Evolutionary conservation across 1,140 invertebrate genomes (phyloP).

Genomic region (Calycopis cecrops): DNA sequence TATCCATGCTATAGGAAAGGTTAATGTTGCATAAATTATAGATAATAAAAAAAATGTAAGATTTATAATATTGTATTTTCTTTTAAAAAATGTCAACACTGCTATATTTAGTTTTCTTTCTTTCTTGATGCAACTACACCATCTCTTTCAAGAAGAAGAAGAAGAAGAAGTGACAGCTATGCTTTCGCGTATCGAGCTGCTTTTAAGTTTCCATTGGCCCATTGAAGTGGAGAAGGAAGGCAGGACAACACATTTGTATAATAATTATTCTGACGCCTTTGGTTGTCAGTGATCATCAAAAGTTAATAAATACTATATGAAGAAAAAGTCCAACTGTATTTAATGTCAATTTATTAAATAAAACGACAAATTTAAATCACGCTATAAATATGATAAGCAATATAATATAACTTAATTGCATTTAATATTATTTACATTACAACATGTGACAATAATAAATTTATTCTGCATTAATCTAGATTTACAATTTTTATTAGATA

Average conservation of each 20-base stretch:
- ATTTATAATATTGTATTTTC: constrained; percentile 12
- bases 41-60: too few relatives aligned
- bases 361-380: background rate
- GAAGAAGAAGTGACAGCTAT: too few relatives aligned
- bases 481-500: constrained; percentile 1
- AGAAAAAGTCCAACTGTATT: background rate
- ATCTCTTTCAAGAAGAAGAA: too few relatives aligned
- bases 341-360: constrained; percentile 18
- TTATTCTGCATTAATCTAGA: background rate
- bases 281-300: background rate
- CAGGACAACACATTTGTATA: background rate
- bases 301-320: constrained; percentile 1
- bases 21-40: constrained; percentile 41
- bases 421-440: constrained; percentile 1
- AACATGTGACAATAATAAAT: constrained; percentile 3
- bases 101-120: background rate
- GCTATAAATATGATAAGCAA: constrained; percentile 7
- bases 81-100: background rate
- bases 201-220: too few relatives aligned
- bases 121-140: too few relatives aligned
- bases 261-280: background rate
- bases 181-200: too few relatives aligned
- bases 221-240: background rate
- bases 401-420: background rate
- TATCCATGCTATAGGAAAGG: constrained; percentile 54